These are phyloP conservation scores for Thereva unica DNA, from an alignment of 2,888 invertebrate genomes.

Conservation along the genomic window DNA sequence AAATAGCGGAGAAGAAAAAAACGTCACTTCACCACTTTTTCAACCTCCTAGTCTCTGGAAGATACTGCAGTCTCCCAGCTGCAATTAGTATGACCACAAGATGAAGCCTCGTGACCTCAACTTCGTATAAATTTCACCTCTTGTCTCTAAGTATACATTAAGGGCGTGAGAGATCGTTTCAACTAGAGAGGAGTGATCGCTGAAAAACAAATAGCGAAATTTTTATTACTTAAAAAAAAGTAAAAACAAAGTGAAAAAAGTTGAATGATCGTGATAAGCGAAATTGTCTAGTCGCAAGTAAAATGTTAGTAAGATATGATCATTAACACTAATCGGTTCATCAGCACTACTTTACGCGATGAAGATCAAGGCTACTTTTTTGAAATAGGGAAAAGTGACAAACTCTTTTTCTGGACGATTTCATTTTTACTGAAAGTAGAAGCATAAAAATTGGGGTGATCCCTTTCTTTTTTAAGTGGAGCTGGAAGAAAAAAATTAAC, in stretches of 20 bases:
- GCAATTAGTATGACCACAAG: constrained; percentile 20
- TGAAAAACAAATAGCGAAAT: not conserved
- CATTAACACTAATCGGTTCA: too few species aligned
- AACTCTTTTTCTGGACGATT: too few species aligned
- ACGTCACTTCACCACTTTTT: constrained; percentile 16
- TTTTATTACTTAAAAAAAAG: constrained; percentile 2
- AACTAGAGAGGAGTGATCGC: too few species aligned
- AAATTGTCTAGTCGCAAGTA: too few species aligned
- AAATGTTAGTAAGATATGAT: too few species aligned
- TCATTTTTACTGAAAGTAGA: too few species aligned
- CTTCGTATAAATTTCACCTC: constrained; percentile 21
- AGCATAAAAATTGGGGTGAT: too few species aligned
- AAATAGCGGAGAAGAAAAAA: constrained; percentile 19
- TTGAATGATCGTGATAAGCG: not conserved
- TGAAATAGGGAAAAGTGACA: too few species aligned
- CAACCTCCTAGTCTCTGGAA: constrained; percentile 8
- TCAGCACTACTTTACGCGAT: too few species aligned
- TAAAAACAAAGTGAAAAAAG: constrained; percentile 9
- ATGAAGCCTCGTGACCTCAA: constrained; percentile 28
- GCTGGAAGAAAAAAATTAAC: too few species aligned
- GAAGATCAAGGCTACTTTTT: too few species aligned
- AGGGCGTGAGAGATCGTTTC: constrained; percentile 7
- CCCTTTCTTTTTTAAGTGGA: too few species aligned
- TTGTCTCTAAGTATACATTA: constrained; percentile 4
- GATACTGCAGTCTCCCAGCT: not conserved